A percentile compares a stretch with the other conserved stretches of the same genome.
phyloP scores from a whole-genome alignment of 35 echinoderm and acorn worm species.

The Stichopus chloronotus region DNA sequence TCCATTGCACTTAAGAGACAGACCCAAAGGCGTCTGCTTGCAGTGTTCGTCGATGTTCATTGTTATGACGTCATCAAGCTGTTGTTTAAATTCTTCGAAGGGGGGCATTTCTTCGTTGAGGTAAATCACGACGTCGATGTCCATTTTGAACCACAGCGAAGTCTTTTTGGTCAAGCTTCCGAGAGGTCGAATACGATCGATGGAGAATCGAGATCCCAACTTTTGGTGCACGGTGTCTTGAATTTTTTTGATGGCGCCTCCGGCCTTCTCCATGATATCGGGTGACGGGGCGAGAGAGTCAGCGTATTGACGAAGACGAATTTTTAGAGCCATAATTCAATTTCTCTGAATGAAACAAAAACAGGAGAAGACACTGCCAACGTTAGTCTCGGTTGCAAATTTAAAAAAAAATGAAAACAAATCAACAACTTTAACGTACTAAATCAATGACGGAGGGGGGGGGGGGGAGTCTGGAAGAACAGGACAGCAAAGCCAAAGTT shows the following conservation, averaged over 20 bases:
- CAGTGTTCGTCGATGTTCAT: constrained; percentile 38
- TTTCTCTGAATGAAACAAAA: background rate
- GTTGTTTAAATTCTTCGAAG: background rate
- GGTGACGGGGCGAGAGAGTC: background rate
- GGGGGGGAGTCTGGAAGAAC: too few species aligned
- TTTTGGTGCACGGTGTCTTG: background rate
- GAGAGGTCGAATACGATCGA: constrained; percentile 9
- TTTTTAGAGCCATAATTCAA: constrained; percentile 11
- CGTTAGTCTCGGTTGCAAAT: background rate
- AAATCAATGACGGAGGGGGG: too few species aligned
- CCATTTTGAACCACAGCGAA: background rate
- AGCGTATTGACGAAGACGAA: background rate
- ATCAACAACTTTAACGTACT: background rate
- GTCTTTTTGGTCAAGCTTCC: background rate
- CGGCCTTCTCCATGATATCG: background rate
- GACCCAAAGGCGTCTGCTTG: background rate
- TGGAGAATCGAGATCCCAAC: background rate
- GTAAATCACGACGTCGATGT: background rate
- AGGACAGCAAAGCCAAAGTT: too few species aligned
- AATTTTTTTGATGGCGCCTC: background rate
- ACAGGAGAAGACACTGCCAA: background rate
- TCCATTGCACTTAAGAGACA: background rate
- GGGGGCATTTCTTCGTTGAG: background rate
- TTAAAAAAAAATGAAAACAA: background rate
- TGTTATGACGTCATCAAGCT: constrained; percentile 4